Evolutionary conservation across 2,797 vertebrate species (phyloP), one percentile per base, ranked within the genome.

Genomic region (Spea hammondii): DNA sequence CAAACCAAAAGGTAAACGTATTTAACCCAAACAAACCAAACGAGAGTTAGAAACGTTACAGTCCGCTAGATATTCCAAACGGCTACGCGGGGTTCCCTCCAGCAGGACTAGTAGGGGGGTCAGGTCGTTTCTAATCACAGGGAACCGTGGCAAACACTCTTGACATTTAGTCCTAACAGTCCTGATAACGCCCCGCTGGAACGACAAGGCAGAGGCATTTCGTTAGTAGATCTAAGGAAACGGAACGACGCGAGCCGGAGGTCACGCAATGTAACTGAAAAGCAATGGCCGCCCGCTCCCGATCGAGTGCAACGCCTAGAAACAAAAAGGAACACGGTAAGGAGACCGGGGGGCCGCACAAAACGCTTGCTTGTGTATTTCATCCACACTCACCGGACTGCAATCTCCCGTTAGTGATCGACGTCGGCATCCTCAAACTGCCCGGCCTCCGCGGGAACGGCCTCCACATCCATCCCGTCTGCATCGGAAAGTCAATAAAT

Each of bases 401-500:
- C 0, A 17, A 2, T 73, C 55, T 78, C 88, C 88, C 85, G 92
- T 97, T 94, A 99, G 91, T 99, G 97, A 71, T 98, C 96, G 0
- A 98, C 93, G 69, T 98, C 96, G 0, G 97, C 97, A 0, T 99
- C 97, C 76, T 99, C 97, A 89, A 99, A 99, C 87, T 99, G 97
- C 5, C 97, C 96, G 0, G 94, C 93, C 70, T 95, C 96, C 2
- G 91, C 77, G 0, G 93, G 92, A 6, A 89, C 87, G 0, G 93
- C 5, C 0, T 98, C 97, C 72, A 99, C 94, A 82, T 99, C 97
- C 97, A 98, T 99, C 0, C 95, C 95, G 82, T 98, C 97, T 97
- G 91, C 14, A 86, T 87, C 32, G 32, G 32, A 32, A 32, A 32
- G 32, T 32, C 32, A 32, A 32, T 32, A 32, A 32, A 32, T 32